Evolutionary conservation across 2,797 vertebrate species (phyloP).

Genomic region (Hydrocynus forskahlii): DNA sequence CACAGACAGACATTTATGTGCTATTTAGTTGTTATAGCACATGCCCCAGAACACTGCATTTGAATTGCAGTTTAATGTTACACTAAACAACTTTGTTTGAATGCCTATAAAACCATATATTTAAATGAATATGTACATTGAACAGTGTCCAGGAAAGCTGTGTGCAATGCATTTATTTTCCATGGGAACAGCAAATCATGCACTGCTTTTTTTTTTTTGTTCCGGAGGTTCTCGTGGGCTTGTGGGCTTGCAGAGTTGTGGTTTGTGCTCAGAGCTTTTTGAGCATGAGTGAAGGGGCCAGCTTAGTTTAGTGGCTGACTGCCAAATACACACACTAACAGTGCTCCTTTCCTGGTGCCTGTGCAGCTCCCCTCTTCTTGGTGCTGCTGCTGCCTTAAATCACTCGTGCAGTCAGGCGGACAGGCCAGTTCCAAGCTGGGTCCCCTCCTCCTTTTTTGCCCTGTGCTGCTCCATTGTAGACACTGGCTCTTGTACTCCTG

Average conservation of each 20-base stretch:
- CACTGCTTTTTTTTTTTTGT: not conserved
- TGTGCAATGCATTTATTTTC: not conserved
- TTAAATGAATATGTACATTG: not conserved
- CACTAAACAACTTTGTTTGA: not conserved
- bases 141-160: not conserved
- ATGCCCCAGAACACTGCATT: not conserved
- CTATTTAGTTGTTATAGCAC: not conserved
- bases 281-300: slow-evolving; percentile 56
- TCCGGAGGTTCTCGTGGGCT: not conserved
- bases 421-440: not conserved
- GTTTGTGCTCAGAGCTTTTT: slow-evolving; percentile 53
- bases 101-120: not conserved
- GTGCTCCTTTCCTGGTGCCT: slow-evolving; percentile 46
- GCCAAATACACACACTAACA: slow-evolving; percentile 50
- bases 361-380: slow-evolving; percentile 41
- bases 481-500: slow-evolving; percentile 66
- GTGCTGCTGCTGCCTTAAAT: slow-evolving; percentile 8
- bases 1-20: not conserved
- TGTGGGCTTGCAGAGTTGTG: slow-evolving; percentile 49
- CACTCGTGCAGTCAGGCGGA: slow-evolving; percentile 10
- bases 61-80: not conserved
- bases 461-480: slow-evolving; percentile 62
- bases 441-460: not conserved
- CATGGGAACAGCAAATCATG: not conserved
- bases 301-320: slow-evolving; percentile 47